Evolutionary conservation across 2,888 invertebrate species (phyloP).

Genomic region (Lamellibrachia columna): DNA sequence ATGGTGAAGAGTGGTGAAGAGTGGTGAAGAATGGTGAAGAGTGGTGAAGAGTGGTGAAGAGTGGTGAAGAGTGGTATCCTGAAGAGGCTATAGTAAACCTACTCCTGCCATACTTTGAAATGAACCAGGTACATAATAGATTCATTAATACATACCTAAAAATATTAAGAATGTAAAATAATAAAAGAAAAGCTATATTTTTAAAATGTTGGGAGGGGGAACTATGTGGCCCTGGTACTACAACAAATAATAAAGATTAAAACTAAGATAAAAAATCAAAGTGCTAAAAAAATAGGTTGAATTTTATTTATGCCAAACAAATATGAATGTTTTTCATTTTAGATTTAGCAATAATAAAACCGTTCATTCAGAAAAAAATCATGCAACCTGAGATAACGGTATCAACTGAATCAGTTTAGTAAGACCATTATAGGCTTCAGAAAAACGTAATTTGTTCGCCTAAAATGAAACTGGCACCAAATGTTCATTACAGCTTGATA

Average conservation of each 20-base stretch:
- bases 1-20: too few species aligned
- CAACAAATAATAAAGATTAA: too few species aligned
- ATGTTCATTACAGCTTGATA: neutral
- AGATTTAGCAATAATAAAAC: neutral
- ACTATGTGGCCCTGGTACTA: neutral
- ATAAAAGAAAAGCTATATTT: neutral
- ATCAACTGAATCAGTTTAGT: neutral
- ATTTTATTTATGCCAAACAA: too few species aligned
- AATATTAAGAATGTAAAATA: neutral
- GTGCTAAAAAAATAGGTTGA: too few species aligned
- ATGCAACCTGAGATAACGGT: neutral
- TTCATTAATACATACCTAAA: neutral
- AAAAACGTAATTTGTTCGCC: neutral
- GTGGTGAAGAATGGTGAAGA: too few species aligned
- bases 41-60: too few species aligned
- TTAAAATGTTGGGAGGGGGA: neutral
- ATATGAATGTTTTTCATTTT: neutral
- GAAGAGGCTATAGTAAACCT: too few species aligned
- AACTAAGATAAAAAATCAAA: too few species aligned
- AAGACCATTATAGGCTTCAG: neutral
- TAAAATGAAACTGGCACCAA: neutral
- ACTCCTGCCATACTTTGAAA: neutral
- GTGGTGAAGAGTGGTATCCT: too few species aligned
- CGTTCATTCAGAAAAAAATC: neutral
- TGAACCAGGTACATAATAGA: neutral